phyloP scores from a whole-genome alignment of 2,888 invertebrate species.

The Chloroclysta siterata region DNA sequence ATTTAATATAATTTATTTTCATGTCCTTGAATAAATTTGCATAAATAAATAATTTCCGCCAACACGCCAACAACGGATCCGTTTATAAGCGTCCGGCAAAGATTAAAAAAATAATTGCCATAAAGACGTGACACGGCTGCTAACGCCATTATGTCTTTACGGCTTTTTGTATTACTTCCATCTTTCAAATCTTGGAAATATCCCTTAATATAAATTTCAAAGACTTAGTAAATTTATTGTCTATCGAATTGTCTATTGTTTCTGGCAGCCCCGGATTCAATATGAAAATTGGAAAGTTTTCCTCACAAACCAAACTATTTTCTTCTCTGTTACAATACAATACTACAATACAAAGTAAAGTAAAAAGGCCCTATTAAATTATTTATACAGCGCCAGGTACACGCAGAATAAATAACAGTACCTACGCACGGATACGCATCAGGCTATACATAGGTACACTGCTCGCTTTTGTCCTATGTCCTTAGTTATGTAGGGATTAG shows the following conservation, averaged over 20 bases:
- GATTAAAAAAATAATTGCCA: slow-evolving; percentile 13
- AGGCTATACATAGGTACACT: too few species aligned
- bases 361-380: background rate
- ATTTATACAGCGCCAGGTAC: background rate
- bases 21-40: slow-evolving; percentile 8
- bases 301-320: background rate
- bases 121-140: slow-evolving; percentile 5
- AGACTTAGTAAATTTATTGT: too few species aligned
- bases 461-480: too few species aligned
- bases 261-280: too few species aligned
- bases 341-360: background rate
- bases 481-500: too few species aligned
- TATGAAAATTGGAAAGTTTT: too few species aligned
- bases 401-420: too few species aligned
- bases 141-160: background rate
- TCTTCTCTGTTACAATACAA: too few species aligned
- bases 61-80: slow-evolving; percentile 9
- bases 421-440: too few species aligned
- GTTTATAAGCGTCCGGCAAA: slow-evolving; percentile 1
- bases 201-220: too few species aligned
- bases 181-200: background rate
- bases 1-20: background rate
- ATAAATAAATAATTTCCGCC: slow-evolving; percentile 4
- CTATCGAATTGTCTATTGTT: too few species aligned
- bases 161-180: background rate